Evolutionary conservation across 2,888 invertebrate genomes (phyloP), one percentile per base, ranked within the genome.

Genomic region (Steinernema scapterisci): DNA sequence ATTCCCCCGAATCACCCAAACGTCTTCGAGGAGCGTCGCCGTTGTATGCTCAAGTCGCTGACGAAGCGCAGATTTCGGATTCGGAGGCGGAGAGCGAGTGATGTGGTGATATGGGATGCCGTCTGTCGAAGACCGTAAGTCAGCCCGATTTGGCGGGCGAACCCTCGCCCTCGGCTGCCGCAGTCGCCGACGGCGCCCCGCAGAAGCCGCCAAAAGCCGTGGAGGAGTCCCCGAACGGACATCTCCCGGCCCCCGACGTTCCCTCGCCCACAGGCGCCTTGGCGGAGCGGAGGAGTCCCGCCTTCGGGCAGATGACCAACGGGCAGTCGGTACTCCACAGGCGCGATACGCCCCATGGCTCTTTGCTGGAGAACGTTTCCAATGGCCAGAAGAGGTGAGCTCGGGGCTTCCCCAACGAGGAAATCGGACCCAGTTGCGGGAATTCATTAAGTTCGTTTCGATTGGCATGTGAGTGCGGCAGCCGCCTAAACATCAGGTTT

Each of bases 281-380:
- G n/a, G 21, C 52, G 21, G 52, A 52, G 21, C 52, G 52, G 21
- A 52, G 52, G 31, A 63, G n/a, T 48, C 48, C 19, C 25, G 51
- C 38, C 43, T 43, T n/a, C 31, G 46, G 76, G 0, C 51, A 70
- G 13, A 19, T 76, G 3, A 76, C 70, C 23, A 76, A 76, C 43
- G 76, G 76, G 5, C 75, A 75, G 44, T 76, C 76, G 16, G 56
- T 75, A 6, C 54, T 75, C 3, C 45, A 27, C 38, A 25, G 76
- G 19, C 38, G 76, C 44, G 76, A 76, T 44, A 76, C 76, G 23
- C 75, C 75, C 7, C 52, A 52, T 31, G 63, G 63, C 7, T 63
- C 63, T 16, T 31, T 63, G 16, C 38, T 63, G 27, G 63, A 63
- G 11, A 31, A 31, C 63, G 31, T 63, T 27, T 11, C 27, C 63